Evolutionary conservation across 2,797 vertebrate genomes (phyloP), one percentile per base, ranked within the genome.

Genomic region (Allobates femoralis): DNA sequence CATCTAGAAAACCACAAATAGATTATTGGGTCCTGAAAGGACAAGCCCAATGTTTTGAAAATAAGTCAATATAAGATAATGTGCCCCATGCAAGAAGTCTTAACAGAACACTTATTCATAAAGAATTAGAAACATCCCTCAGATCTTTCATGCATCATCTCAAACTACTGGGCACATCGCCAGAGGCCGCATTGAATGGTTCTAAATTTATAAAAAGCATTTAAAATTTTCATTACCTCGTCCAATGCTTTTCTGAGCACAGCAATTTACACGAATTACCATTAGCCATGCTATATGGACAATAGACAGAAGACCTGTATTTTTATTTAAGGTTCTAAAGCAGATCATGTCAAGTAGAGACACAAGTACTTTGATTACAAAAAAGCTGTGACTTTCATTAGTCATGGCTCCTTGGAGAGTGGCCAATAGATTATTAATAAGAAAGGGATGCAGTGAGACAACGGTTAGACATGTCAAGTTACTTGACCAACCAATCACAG

Each of bases 181-280:
- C 80, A 69, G 15, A 53, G 10, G 14, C 62, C 8, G 46, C 26
- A 64, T n/a, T 14, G 41, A 67, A 51, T 18, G 23, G 56, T 64
- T 64, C 34, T 46, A 64, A 32, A 67, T 62, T 67, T 81, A 67
- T 30, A 50, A 67, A 67, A 14, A 50, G 58, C 79, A 81, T 32
- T 81, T 23, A 81, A 82, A 71, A 69, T 16, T 41, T 18, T 79
- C 21, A 37, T 62, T 71, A 69, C 21, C 28, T 23, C 62, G 69
- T 56, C 37, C 66, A 55, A 56, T 69, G 79, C 18, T 82, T 71
- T 81, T 32, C 66, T 82, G 80, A 82, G 80, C 80, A 53, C 30
- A 82, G 80, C 64, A 71, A 82, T 69, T 67, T 69, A 69, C 28
- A 82, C 50, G 50, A 23, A 82, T 66, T 32, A 67, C 55, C 50